Base-by-base conservation (phyloP, 2,113 vertebrate species). In the Thomomys bottae region DNA sequence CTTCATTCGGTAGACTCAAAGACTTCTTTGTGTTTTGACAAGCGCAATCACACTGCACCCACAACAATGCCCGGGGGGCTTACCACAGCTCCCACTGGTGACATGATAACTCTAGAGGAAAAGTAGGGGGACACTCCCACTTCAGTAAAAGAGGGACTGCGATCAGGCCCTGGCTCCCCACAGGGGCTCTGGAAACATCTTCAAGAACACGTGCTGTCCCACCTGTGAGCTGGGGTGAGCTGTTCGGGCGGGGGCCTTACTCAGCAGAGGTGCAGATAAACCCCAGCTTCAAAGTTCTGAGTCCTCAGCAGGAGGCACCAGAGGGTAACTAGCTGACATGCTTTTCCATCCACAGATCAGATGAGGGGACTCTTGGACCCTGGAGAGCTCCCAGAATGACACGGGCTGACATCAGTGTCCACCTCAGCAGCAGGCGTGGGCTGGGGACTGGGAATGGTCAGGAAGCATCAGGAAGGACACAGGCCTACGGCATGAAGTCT, bases 401-500 rank as follows among this genome's bases (percentile, higher is more conserved):
- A 42, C 49, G 26, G 40, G 36, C 26, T 64, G 15, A 42, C 61
- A 36, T 79, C 45, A 68, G 26, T 61, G 71, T 8, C 20, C 32
- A 38, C 21, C n/a, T 34, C n/a, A n/a, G n/a, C n/a, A n/a, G n/a
- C n/a, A n/a, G 32, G 30, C 59, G 66, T 23, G 49, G 15, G 49
- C 49, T 23, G 14, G 49, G 3, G 20, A 45, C 6, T 12, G 40
- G 15, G 1, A 3, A 0, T 3, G 8, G 10, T 36, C 1, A 63
- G 26, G 32, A 34, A 45, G 7, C 28, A 21, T 79, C 3, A 7
- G 66, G 30, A 5, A 34, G 49, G 80, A 38, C 61, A 6, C 0
- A 14, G 5, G 7, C 23, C 9, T 1, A 1, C 20, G 49, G 36
- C 6, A 40, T 28, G 10, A 64, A 63, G 40, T 0, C 2, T 1